Evolutionary conservation across 2,797 vertebrate species (phyloP), one percentile per base, ranked within the genome.

Genomic region (Sebastes hubbsi): DNA sequence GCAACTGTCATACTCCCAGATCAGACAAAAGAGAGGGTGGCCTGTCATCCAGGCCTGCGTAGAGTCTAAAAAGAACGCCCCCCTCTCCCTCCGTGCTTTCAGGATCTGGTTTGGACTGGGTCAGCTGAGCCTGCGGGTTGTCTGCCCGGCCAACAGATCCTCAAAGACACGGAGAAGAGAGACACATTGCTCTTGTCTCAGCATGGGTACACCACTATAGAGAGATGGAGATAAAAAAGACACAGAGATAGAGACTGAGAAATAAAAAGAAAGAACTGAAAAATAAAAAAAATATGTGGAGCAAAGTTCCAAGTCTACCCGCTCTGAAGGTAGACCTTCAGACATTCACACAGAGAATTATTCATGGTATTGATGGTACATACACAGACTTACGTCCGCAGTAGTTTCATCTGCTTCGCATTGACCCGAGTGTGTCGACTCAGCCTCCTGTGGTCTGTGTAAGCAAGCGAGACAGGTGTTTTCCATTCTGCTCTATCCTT

Each of bases 381-480:
- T n/a, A 78, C n/a, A 56, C 25, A 61, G 30, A 63, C 22, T 30
- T 30, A 36, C 25, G 22, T 75, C 18, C 32, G 54, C 52, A 49
- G 36, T 79, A 71, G 12, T 56, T 77, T 75, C 67, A 75, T 75
- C 71, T 36, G 49, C 64, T 58, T 46, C 9, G 25, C 52, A 32
- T 52, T 70, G 71, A 74, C 42, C 65, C 1, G 22, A 75, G 77
- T 8, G 49, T 72, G 34, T 80, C 5, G 2, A 62, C 69, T 73
- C 82, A 38, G 75, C 55, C 69, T 79, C 70, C 74, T 69, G 69
- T 29, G 49, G 52, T 67, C 30, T 72, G 58, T 70, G 72, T 72
- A 79, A 84, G 73, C 77, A 63, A 82, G 18, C 56, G 24, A 63
- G 83, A 85, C 89, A 89, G 89, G 90, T 91, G 89, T 88, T 91